phyloP scores from a whole-genome alignment of 2,113 vertebrate genomes.

The Pica pica region DNA sequence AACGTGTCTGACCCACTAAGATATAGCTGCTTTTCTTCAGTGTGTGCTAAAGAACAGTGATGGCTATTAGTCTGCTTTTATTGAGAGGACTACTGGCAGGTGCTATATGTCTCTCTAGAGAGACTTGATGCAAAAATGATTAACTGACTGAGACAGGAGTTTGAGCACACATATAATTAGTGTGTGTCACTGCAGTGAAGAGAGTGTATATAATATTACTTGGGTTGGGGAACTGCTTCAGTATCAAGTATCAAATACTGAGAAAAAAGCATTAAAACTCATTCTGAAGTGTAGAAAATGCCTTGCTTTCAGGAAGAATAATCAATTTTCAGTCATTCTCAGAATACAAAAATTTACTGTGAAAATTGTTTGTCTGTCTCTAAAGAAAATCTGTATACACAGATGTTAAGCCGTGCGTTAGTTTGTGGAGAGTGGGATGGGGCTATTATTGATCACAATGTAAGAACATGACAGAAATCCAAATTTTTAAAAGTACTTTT shows the following conservation, averaged over 20 bases:
- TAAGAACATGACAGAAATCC: background rate
- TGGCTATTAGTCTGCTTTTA: background rate
- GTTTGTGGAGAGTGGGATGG: background rate
- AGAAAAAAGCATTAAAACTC: background rate
- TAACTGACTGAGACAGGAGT: conserved; percentile 5
- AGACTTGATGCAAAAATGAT: background rate
- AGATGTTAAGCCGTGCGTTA: background rate
- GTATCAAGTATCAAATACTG: background rate
- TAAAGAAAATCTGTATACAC: background rate
- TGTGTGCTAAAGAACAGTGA: background rate
- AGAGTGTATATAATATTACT: background rate
- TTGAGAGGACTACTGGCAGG: background rate
- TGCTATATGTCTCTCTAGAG: background rate
- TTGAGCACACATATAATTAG: background rate
- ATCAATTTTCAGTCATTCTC: background rate
- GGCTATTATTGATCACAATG: background rate
- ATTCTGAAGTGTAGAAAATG: background rate
- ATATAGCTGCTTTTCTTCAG: background rate
- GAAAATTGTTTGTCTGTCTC: background rate
- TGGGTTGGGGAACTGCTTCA: background rate
- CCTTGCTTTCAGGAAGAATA: background rate
- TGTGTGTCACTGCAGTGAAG: background rate
- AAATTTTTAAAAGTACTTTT: background rate
- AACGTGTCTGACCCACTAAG: background rate
- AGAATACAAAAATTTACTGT: background rate